These are phyloP conservation scores for Oophaga sylvatica DNA, from an alignment of 2,797 vertebrate species.

Conservation along the genomic window DNA sequence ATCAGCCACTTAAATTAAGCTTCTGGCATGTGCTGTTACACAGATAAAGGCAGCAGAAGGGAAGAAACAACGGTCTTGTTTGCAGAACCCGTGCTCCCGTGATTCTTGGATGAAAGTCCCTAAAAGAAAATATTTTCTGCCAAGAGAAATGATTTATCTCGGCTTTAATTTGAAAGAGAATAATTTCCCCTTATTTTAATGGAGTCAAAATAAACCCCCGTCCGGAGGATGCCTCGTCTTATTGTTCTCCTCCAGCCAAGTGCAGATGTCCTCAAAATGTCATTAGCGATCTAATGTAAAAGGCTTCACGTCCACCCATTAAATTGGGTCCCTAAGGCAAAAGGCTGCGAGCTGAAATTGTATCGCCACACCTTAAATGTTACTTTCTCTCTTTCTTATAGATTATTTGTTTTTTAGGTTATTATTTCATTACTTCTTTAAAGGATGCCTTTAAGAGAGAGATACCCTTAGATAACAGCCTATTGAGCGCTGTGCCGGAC, in stretches of 20 bases:
- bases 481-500: constrained; percentile 31
- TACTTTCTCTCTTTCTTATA: constrained; percentile 63
- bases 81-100: not conserved
- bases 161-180: constrained; percentile 54
- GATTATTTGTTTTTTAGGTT: not conserved
- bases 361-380: constrained; percentile 62
- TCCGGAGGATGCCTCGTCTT: constrained; percentile 66
- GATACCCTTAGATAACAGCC: not conserved
- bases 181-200: constrained; percentile 54
- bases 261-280: constrained; percentile 82
- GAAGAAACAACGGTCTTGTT: constrained; percentile 20
- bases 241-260: constrained; percentile 74
- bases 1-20: constrained; percentile 51
- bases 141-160: constrained; percentile 55
- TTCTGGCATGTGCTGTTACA: constrained; percentile 44
- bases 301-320: constrained; percentile 81
- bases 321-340: constrained; percentile 79
- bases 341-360: constrained; percentile 71
- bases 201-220: constrained; percentile 64
- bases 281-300: constrained; percentile 79
- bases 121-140: constrained; percentile 54
- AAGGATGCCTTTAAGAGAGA: not conserved
- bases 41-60: constrained; percentile 45
- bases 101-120: constrained; percentile 41
- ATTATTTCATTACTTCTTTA: constrained; percentile 45